phyloP scores from a whole-genome alignment of 2,888 invertebrate genomes.

The Euplagia quadripunctaria region DNA sequence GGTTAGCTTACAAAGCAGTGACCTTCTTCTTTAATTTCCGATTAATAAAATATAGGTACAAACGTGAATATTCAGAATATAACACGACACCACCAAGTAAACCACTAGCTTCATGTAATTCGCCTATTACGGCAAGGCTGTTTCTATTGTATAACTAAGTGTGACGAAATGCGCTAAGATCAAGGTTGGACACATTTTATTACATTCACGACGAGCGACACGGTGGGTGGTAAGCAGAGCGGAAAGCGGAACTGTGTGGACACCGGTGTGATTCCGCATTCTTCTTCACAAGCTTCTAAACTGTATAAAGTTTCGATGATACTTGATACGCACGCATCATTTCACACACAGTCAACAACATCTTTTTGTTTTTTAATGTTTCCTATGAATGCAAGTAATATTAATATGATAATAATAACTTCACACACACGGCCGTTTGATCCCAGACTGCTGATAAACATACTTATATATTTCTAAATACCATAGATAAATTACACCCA shows the following conservation, averaged over 20 bases:
- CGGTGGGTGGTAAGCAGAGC: slow-evolving; percentile 64
- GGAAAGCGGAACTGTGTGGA: slow-evolving; percentile 65
- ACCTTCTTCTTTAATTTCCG: no score
- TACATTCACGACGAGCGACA: slow-evolving; percentile 40
- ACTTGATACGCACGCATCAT: slow-evolving; percentile 67
- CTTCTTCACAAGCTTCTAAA: slow-evolving; percentile 66
- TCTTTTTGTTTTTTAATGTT: no score
- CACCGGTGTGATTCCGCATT: slow-evolving; percentile 64
- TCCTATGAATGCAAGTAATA: no score
- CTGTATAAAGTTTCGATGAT: slow-evolving; percentile 67
- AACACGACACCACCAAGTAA: slow-evolving; percentile 4
- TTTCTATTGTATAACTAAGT: slow-evolving; percentile 46
- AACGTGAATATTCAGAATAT: not conserved
- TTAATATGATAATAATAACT: no score
- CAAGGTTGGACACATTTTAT: slow-evolving; percentile 57
- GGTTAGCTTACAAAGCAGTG: no score
- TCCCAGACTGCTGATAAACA: no score
- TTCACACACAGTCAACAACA: slow-evolving; percentile 40
- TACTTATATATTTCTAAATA: no score
- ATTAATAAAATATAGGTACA: not conserved
- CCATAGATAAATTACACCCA: no score
- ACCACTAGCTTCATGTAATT: slow-evolving; percentile 21
- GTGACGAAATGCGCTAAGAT: slow-evolving; percentile 54
- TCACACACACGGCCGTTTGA: no score
- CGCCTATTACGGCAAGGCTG: slow-evolving; percentile 37